Percentiles rank a stretch among this genome's conserved stretches.
phyloP scores from a whole-genome alignment of 1,140 invertebrate species.

The Rhopalosiphum padi region DNA sequence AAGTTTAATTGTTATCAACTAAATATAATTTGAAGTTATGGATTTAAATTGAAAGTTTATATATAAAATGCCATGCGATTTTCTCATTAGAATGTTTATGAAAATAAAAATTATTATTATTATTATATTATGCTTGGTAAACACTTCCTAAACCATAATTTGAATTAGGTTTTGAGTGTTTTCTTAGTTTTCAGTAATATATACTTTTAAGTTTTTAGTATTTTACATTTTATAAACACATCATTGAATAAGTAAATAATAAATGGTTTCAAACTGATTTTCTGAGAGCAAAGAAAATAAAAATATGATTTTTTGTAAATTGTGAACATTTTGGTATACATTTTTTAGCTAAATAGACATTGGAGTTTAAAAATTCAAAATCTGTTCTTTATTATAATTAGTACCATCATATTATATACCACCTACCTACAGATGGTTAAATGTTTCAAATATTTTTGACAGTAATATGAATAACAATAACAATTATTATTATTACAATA shows the following conservation, averaged over 20 bases:
- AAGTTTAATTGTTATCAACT: not conserved
- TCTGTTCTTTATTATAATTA: not conserved
- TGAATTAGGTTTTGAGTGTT: not conserved
- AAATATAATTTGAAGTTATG: not conserved
- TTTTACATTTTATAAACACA: not conserved
- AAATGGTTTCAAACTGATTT: not conserved
- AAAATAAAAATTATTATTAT: not conserved
- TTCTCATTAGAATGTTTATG: not conserved
- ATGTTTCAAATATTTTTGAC: not conserved
- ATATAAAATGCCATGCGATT: not conserved
- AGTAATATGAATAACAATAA: not conserved
- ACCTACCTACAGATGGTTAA: not conserved
- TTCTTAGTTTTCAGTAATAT: not conserved
- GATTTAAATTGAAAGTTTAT: not conserved
- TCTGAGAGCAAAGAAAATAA: not conserved
- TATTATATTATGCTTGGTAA: not conserved
- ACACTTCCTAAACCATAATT: not conserved
- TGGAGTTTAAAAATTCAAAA: not conserved
- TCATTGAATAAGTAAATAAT: not conserved
- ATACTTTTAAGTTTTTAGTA: not conserved
- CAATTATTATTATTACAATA: conserved; percentile 25
- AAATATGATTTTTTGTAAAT: not conserved
- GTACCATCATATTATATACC: not conserved
- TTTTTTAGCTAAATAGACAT: not conserved
- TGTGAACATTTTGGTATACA: not conserved